Conservation (phyloP, 2,113 vertebrate genomes). For the Empidonax alnorum region DNA sequence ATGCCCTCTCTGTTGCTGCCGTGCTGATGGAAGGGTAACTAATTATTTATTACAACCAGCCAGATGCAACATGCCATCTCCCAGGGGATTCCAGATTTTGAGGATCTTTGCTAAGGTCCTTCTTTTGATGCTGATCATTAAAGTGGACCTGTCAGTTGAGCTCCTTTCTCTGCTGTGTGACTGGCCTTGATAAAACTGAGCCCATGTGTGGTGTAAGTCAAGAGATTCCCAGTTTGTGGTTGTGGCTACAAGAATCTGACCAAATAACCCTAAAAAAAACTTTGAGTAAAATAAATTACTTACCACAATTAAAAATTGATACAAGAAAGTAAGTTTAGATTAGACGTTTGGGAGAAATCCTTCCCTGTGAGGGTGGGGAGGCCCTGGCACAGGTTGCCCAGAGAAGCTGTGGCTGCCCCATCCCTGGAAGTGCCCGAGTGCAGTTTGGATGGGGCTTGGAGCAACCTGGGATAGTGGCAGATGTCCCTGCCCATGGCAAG, state of each 20-base stretch:
- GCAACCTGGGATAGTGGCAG: rapidly evolving
- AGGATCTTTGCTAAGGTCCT: background rate
- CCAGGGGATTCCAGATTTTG: background rate
- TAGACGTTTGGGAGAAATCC: rapidly evolving
- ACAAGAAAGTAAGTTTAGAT: background rate
- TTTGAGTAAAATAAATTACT: background rate
- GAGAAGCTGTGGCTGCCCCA: background rate
- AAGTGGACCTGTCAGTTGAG: background rate
- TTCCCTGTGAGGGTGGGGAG: background rate
- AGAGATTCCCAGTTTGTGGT: background rate
- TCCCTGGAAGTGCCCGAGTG: background rate
- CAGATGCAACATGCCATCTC: background rate
- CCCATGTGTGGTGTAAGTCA: background rate
- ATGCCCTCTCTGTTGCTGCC: constrained; percentile 9
- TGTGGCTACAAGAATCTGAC: background rate
- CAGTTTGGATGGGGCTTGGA: background rate
- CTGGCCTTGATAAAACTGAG: background rate
- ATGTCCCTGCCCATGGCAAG: background rate
- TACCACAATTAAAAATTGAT: background rate
- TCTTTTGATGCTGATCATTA: background rate
- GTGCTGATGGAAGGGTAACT: background rate
- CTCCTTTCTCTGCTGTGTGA: background rate
- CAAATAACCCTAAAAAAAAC: rapidly evolving
- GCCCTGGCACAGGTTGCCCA: background rate
- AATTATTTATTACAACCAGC: background rate